Evolutionary conservation across 1,140 invertebrate species (phyloP), one percentile per base, ranked within the genome.

Genomic region (Drosophila ercepeae): DNA sequence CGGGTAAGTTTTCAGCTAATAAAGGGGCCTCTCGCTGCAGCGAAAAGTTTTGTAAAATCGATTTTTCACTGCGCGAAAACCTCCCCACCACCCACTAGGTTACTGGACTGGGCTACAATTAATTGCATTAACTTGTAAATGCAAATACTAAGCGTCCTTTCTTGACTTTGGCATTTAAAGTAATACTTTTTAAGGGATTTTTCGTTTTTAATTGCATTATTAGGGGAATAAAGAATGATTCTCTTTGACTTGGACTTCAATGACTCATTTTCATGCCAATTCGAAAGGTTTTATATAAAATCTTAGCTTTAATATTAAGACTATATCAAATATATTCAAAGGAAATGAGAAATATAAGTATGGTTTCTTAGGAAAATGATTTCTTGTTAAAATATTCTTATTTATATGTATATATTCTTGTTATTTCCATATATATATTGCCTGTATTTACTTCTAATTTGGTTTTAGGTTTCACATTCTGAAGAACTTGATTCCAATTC

Each of bases 21-120:
- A 23, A n/a, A n/a, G n/a, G 42, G 59, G 54, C 5, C 25, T 58
- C 54, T 71, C 41, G 55, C 55, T 39, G 53, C 11, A 51, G 36
- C 70, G 13, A 68, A 59, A 58, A 32, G 8, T 65, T 48, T 53
- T 53, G 53, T 68, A 69, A 83, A 88, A 86, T 86, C 76, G 81
- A 86, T 86, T 88, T 86, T 86, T 63, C 81, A 65, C 76, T 57
- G 48, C 25, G 18, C 19, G 29, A 19, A 41, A 8, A 34, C 14
- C 27, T 13, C 27, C 8, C 21, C 18, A 4, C 39, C 39, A 13
- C 11, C 44, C 57, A 18, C 14, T 32, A 14, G 61, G 44, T 44
- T 67, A 52, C 61, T 67, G 39, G 39, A 52, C 51, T 14, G 21
- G 63, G 21, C 23, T 29, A 13, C 8, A 53, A 53, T 53, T 68